These are phyloP conservation scores for Trichopoda pennipes DNA, from an alignment of 2,888 invertebrate genomes.

Conservation along the genomic window DNA sequence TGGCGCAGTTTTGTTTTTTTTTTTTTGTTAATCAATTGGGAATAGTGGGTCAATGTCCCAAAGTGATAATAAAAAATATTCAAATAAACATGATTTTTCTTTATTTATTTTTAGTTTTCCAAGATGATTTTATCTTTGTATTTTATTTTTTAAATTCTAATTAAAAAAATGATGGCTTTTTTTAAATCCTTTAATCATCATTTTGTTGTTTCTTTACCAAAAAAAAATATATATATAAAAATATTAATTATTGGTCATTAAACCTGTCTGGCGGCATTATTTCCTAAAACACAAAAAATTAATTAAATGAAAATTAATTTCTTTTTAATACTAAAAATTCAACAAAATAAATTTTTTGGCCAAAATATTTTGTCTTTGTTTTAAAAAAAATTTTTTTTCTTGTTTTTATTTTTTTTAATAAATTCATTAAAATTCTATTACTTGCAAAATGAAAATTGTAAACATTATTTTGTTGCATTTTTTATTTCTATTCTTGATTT, in stretches of 20 bases:
- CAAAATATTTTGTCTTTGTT: slow-evolving; percentile 42
- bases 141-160: not conserved
- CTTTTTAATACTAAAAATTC: slow-evolving; percentile 5
- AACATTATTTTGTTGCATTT: slow-evolving; percentile 8
- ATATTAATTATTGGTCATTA: slow-evolving; percentile 56
- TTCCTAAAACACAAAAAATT: slow-evolving; percentile 9
- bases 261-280: slow-evolving; percentile 39
- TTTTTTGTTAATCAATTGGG: slow-evolving; percentile 74
- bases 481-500: not conserved
- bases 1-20: slow-evolving; percentile 3
- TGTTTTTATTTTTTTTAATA: too few species aligned
- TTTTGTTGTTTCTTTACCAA: too few species aligned
- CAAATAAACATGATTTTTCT: slow-evolving; percentile 14
- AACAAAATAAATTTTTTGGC: too few species aligned
- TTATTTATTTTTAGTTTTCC: slow-evolving; percentile 3
- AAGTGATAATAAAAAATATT: slow-evolving; percentile 74
- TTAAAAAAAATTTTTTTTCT: slow-evolving; percentile 18
- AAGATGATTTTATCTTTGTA: not conserved
- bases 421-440: slow-evolving; percentile 51
- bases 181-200: slow-evolving; percentile 32
- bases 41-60: slow-evolving; percentile 80
- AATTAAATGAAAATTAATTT: slow-evolving; percentile 37
- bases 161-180: not conserved
- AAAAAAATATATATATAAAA: slow-evolving; percentile 26
- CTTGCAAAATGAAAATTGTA: slow-evolving; percentile 13